Percentiles rank a stretch among this genome's conserved stretches.
Evolutionary conservation across 2,113 vertebrate genomes (phyloP).

Genomic region (Pseudois nayaur): DNA sequence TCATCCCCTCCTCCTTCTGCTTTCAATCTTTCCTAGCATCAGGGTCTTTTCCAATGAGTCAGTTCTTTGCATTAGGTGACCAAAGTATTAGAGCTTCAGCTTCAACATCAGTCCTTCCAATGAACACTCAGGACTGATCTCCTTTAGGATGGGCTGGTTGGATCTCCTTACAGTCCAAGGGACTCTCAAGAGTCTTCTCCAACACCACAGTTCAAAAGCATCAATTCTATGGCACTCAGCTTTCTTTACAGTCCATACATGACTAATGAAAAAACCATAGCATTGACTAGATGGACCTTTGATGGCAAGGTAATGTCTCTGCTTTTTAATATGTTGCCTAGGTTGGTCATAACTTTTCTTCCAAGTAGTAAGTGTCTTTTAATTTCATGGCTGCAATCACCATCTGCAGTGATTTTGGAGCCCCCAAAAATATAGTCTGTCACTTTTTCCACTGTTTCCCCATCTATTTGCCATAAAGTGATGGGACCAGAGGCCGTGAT

Average conservation of each 20-base stretch:
- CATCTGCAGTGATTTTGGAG: not conserved
- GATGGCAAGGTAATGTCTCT: not conserved
- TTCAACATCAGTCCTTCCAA: not conserved
- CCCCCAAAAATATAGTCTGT: accelerated
- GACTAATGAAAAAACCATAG: not conserved
- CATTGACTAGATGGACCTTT: not conserved
- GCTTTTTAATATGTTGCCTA: not conserved
- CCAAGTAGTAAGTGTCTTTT: not conserved
- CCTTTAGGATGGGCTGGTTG: not conserved
- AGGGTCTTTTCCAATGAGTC: not conserved
- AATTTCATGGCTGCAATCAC: not conserved
- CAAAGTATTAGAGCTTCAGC: not conserved
- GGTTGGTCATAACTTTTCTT: not conserved
- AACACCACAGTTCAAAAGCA: not conserved
- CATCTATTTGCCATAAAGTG: not conserved
- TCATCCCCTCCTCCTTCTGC: not conserved
- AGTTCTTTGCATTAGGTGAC: not conserved
- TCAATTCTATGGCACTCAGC: not conserved
- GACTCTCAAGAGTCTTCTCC: not conserved
- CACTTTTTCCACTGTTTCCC: not conserved
- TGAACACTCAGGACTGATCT: not conserved
- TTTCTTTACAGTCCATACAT: not conserved
- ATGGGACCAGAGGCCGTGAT: not conserved
- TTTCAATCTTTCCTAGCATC: not conserved
- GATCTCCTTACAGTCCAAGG: not conserved